Evolutionary conservation across 2,888 invertebrate species (phyloP).

Genomic region (Odontocerum albicorne): DNA sequence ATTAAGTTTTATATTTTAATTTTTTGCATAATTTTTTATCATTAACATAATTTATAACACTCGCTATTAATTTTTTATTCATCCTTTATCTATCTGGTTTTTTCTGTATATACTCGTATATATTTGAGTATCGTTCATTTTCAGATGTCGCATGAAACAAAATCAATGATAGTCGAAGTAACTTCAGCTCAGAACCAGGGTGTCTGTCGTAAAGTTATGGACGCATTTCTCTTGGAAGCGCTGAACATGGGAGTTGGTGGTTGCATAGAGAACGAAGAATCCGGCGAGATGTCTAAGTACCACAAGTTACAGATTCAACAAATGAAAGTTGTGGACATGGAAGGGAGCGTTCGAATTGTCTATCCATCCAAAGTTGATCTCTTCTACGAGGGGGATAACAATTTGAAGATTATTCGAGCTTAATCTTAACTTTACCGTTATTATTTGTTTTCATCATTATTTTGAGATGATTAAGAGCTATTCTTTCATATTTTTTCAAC

Average conservation of each 20-base stretch:
- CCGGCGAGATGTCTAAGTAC: constrained; percentile 27
- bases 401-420: constrained; percentile 26
- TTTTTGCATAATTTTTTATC: no score
- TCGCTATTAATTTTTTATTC: no score
- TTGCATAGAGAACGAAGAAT: constrained; percentile 40
- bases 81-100: no score
- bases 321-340: constrained; percentile 70
- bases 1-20: no score
- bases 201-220: constrained; percentile 68
- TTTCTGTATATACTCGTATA: no score
- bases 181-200: constrained; percentile 69
- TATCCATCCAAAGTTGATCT: constrained; percentile 80
- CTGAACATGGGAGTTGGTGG: constrained; percentile 59
- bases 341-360: constrained; percentile 71
- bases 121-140: no score
- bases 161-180: constrained; percentile 72
- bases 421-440: constrained; percentile 8
- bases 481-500: neutral
- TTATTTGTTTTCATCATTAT: no score
- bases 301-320: constrained; percentile 59
- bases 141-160: constrained; percentile 69
- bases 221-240: constrained; percentile 66
- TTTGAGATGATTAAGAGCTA: neutral
- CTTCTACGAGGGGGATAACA: constrained; percentile 49
- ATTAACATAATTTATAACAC: no score